These are phyloP conservation scores for Regulus satrapa DNA, from an alignment of 2,113 vertebrate genomes.

Conservation along the genomic window DNA sequence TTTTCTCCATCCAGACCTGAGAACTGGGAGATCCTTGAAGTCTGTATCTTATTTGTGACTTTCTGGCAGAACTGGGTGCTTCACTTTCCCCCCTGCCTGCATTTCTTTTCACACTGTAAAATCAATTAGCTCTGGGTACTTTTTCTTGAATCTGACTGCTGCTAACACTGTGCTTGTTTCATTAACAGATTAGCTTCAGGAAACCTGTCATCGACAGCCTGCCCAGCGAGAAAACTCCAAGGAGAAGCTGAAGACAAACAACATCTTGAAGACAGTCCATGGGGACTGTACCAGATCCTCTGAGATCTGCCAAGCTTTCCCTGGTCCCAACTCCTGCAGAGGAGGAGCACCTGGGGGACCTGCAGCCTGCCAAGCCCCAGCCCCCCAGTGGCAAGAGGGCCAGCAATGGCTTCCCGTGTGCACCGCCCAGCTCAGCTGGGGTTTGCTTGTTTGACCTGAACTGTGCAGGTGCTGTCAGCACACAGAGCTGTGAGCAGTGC, in stretches of 20 bases:
- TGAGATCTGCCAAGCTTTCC: conserved; percentile 82
- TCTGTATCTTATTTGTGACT: not conserved
- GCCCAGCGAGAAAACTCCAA: not conserved
- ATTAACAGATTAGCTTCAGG: conserved; percentile 43
- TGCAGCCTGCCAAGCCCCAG: conserved; percentile 59
- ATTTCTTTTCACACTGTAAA: not conserved
- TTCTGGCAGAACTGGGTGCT: not conserved
- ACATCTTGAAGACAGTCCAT: conserved; percentile 58
- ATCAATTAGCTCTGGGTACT: not conserved
- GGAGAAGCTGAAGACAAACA: not conserved
- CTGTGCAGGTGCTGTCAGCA: not conserved
- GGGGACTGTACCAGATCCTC: conserved; percentile 88
- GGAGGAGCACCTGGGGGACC: conserved; percentile 70
- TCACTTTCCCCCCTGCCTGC: not conserved
- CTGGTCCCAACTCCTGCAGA: conserved; percentile 73
- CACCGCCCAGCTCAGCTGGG: not conserved
- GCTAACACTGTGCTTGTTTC: conserved; percentile 55
- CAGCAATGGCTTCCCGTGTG: conserved; percentile 58
- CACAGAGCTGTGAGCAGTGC: not conserved
- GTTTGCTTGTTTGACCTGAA: conserved; percentile 1
- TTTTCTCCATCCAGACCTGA: not conserved
- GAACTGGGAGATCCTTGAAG: not conserved
- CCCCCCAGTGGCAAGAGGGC: conserved; percentile 24
- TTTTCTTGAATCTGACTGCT: not conserved
- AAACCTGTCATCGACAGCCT: not conserved